phyloP scores from a whole-genome alignment of 2,797 vertebrate species.

The Melanotaenia pygmaea region DNA sequence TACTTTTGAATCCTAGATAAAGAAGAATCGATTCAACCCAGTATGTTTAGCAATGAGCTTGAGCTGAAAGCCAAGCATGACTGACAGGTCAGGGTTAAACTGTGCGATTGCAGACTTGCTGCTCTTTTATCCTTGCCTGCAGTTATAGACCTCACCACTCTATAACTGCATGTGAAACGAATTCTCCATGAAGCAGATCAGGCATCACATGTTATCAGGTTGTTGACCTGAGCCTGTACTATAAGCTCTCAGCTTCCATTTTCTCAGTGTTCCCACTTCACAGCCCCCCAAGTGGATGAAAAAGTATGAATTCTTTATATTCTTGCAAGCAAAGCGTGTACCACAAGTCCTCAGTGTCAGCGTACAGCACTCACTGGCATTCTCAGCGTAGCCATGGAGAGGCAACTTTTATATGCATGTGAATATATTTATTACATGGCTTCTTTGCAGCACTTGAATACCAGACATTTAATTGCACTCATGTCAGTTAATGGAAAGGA shows the following conservation, averaged over 20 bases:
- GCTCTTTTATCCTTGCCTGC: conserved; percentile 62
- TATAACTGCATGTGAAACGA: conserved; percentile 40
- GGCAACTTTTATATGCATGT: conserved; percentile 17
- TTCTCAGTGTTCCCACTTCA: conserved; percentile 29
- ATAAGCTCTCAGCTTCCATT: conserved; percentile 47
- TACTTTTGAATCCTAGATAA: conserved; percentile 51
- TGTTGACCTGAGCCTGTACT: conserved; percentile 59
- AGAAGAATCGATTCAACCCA: conserved; percentile 53
- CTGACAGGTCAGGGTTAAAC: conserved; percentile 67
- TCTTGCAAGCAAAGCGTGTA: conserved; percentile 38
- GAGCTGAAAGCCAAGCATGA: conserved; percentile 56
- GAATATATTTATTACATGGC: conserved; percentile 7
- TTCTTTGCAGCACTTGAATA: conserved; percentile 28
- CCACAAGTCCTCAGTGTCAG: conserved; percentile 33
- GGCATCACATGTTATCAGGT: conserved; percentile 53
- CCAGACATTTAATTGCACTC: conserved; percentile 43
- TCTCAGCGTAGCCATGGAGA: conserved; percentile 18
- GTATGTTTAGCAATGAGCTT: conserved; percentile 57
- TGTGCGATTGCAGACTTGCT: conserved; percentile 50
- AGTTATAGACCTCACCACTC: conserved; percentile 58
- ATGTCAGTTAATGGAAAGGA: conserved; percentile 17
- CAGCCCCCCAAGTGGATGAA: conserved; percentile 43
- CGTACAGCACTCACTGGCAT: conserved; percentile 37
- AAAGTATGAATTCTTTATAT: conserved; percentile 46
- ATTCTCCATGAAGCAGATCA: conserved; percentile 59